Base-by-base conservation (phyloP, 2,888 invertebrate genomes). In the Rambutsinella grinnellia region DNA sequence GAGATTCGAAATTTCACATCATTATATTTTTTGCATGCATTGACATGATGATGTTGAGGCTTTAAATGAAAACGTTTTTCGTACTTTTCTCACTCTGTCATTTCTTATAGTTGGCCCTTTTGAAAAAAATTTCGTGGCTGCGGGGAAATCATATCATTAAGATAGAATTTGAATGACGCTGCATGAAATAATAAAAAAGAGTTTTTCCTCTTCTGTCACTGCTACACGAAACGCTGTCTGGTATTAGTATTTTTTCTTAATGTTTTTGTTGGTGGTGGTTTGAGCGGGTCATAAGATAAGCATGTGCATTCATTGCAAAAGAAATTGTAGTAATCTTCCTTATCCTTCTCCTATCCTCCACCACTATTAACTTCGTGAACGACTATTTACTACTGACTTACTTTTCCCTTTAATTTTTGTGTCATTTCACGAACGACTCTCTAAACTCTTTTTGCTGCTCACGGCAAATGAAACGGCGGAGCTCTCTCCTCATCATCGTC, bases 321-420 rank as follows among this genome's bases (percentile, higher is more conserved):
- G 27, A 26, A 49, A 19, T 36, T 36, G 36, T n/a, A 13, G 13
- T 36, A 36, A 5, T 36, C 36, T 36, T 36, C 13, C 15, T 47
- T 47, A 17, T 47, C 19, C 19, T 47, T 47, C n/a, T 47, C 47
- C n/a, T n/a, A n/a, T n/a, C n/a, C n/a, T n/a, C n/a, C n/a, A 36
- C 6, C 6, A 36, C 6, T 36, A 36, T 36, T 13, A 36, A 8
- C 36, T 8, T 36, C 36, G 36, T 62, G 67, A 74, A 54, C 56
- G 67, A 67, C 67, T 74, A 36, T 68, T 68, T 68, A 75, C 75
- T 65, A 72, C 65, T 75, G 68, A 68, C 75, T 75, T 75, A 75
- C 75, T 75, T 61, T 71, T 74, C 49, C 44, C 67, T 46, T 57
- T 75, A 68, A 75, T 75, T 75, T 75, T 72, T 62, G 75, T 75